phyloP scores from a whole-genome alignment of 2,888 invertebrate species.

The Frankliniella fusca region DNA sequence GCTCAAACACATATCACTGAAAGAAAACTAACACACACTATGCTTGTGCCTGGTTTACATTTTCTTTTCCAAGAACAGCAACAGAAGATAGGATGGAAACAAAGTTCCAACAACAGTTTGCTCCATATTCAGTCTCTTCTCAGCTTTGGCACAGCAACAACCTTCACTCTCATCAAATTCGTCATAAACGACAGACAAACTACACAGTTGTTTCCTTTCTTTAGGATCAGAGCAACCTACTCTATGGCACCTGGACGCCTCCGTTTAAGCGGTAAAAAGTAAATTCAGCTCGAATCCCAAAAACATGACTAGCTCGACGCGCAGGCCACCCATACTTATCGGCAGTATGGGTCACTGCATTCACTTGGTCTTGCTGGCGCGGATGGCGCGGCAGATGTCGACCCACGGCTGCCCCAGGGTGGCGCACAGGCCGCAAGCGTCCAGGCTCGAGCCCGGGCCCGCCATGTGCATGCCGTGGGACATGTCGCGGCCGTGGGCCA shows the following conservation, averaged over 20 bases:
- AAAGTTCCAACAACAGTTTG: neutral
- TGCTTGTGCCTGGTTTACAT: neutral
- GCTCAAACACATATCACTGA: neutral
- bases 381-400: conserved; percentile 53
- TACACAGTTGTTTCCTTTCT: neutral
- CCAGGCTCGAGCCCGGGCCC: conserved; percentile 38
- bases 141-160: conserved; percentile 8
- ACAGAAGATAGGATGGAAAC: neutral
- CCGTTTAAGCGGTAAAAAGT: neutral
- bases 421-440: conserved; percentile 50
- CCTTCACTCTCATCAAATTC: neutral
- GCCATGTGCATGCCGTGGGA: neutral
- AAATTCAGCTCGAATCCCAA: neutral
- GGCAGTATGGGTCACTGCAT: neutral
- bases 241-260: conserved; percentile 2
- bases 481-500: conserved; percentile 40
- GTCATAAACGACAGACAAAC: neutral
- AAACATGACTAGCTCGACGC: neutral
- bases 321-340: neutral
- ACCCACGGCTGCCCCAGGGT: conserved; percentile 54
- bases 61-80: neutral
- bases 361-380: conserved; percentile 49
- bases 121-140: conserved; percentile 9
- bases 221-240: neutral
- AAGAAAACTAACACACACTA: no score